phyloP scores from a whole-genome alignment of 2,888 invertebrate species.

The Meganola albula region DNA sequence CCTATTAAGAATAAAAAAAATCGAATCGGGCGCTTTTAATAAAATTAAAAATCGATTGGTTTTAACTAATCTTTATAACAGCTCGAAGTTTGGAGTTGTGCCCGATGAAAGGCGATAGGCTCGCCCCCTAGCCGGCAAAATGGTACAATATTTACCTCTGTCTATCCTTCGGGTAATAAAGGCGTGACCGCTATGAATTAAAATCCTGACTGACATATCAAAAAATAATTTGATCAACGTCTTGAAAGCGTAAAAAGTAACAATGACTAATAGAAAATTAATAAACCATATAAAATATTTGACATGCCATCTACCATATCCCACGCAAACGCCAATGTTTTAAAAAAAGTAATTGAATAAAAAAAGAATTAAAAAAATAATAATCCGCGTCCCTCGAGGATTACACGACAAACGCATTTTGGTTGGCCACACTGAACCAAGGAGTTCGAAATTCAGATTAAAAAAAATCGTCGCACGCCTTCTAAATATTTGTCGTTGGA shows the following conservation, averaged over 20 bases:
- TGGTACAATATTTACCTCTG: too few relatives aligned
- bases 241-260: conserved; percentile 29
- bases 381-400: conserved; percentile 71
- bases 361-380: conserved; percentile 52
- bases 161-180: too few relatives aligned
- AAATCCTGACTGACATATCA: conserved; percentile 14
- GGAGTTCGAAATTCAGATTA: conserved; percentile 56
- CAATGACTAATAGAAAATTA: conserved; percentile 58
- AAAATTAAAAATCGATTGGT: too few relatives aligned
- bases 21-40: too few relatives aligned
- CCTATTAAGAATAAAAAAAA: too few relatives aligned
- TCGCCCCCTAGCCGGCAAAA: too few relatives aligned
- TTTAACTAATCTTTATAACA: too few relatives aligned
- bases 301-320: conserved; percentile 45
- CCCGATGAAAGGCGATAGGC: too few relatives aligned
- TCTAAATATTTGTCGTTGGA: conserved; percentile 38
- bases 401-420: conserved; percentile 76
- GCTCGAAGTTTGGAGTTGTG: too few relatives aligned
- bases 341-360: conserved; percentile 56
- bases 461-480: conserved; percentile 33
- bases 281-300: conserved; percentile 52
- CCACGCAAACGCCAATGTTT: conserved; percentile 55
- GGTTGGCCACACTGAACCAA: conserved; percentile 66
- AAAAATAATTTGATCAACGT: too few relatives aligned
- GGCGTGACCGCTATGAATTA: too few relatives aligned